Evolutionary conservation across 2,888 invertebrate genomes (phyloP).

Genomic region (Diarsia rubi): DNA sequence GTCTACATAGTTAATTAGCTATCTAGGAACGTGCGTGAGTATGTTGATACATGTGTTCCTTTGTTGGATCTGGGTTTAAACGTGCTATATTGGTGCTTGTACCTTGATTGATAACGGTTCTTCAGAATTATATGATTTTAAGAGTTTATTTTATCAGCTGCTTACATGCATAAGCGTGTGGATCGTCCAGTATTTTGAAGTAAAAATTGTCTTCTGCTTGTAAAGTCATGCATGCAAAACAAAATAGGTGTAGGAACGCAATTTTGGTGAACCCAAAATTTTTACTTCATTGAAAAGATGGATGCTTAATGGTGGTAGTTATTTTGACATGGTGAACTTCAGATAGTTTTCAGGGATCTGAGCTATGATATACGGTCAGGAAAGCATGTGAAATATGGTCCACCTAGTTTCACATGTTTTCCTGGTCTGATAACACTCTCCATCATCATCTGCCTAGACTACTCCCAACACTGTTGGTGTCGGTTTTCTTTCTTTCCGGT

Average conservation of each 20-base stretch:
- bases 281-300: too few species aligned
- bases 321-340: not conserved
- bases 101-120: too few species aligned
- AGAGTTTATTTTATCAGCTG: not conserved
- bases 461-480: too few species aligned
- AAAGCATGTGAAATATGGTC: too few species aligned
- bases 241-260: too few species aligned
- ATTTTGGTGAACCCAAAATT: not conserved
- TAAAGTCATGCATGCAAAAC: not conserved
- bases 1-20: conserved; percentile 55
- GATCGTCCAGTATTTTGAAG: not conserved
- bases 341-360: not conserved
- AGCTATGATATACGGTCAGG: too few species aligned
- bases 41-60: conserved; percentile 16
- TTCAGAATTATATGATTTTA: not conserved
- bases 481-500: too few species aligned
- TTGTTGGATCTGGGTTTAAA: conserved; percentile 20
- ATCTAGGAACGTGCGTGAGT: conserved; percentile 30
- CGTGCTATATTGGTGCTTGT: not conserved
- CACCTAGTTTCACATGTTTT: not conserved
- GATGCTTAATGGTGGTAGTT: not conserved
- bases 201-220: too few species aligned
- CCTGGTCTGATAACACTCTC: not conserved
- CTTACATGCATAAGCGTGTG: not conserved
- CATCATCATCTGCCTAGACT: not conserved